Conservation (phyloP, 2,797 vertebrate genomes). For the Oophaga sylvatica region DNA sequence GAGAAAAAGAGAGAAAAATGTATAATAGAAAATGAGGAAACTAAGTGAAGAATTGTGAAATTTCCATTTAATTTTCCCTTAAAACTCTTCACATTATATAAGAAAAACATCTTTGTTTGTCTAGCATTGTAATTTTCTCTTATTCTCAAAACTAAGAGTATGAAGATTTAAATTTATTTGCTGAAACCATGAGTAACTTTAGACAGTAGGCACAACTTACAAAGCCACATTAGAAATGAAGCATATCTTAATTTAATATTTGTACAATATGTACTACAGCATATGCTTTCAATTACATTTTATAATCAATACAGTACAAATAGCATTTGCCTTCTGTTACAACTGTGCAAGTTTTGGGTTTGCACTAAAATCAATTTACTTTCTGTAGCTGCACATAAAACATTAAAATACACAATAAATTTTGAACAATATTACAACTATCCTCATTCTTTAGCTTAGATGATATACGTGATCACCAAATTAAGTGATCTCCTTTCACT, state of each 20-base stretch:
- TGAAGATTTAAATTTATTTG: not conserved
- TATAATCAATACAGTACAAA: not conserved
- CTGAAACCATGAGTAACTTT: not conserved
- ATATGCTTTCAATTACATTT: not conserved
- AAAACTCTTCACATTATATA: not conserved
- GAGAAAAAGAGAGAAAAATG: no score
- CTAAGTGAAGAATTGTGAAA: no score
- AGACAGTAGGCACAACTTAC: not conserved
- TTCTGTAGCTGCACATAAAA: not conserved
- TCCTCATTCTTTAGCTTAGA: not conserved
- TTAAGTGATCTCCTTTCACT: conserved; percentile 6
- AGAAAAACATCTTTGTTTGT: not conserved
- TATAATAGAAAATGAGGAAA: no score
- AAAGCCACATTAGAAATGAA: not conserved
- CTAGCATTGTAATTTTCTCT: not conserved
- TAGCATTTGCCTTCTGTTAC: not conserved
- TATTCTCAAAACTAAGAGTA: not conserved
- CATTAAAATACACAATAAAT: not conserved
- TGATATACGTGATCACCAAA: not conserved
- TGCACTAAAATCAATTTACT: conserved; percentile 25
- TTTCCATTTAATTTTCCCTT: not conserved
- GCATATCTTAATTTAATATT: not conserved
- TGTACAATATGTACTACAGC: not conserved
- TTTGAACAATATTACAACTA: not conserved
- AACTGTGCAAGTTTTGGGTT: not conserved